These are phyloP conservation scores for Pedicia rivosa DNA, from an alignment of 2,888 invertebrate genomes.

Conservation along the genomic window DNA sequence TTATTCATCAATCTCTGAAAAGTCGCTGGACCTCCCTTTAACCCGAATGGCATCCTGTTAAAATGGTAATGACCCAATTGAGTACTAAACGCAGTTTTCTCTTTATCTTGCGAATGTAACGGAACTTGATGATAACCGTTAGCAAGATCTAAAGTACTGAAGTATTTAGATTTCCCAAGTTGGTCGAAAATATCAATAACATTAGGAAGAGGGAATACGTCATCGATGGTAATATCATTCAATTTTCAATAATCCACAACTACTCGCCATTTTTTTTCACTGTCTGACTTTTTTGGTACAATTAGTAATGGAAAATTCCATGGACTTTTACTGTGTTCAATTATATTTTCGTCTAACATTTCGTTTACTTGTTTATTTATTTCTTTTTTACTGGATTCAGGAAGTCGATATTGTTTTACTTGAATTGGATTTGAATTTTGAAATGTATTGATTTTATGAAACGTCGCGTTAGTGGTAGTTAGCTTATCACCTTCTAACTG, in stretches of 20 bases:
- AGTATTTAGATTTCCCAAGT: constrained; percentile 10
- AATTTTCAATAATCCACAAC: neutral
- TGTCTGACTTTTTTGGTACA: neutral
- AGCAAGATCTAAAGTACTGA: constrained; percentile 11
- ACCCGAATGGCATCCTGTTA: constrained; percentile 14
- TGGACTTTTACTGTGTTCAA: neutral
- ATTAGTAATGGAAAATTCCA: neutral
- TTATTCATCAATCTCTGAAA: constrained; percentile 20
- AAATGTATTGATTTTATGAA: neutral
- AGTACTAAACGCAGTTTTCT: constrained; percentile 3
- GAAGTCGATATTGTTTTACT: neutral
- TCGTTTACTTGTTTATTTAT: neutral
- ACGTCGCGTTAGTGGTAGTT: no score
- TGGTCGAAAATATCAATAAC: constrained; percentile 10
- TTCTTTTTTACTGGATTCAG: neutral
- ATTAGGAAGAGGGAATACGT: no score
- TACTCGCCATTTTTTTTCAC: neutral
- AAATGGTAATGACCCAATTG: constrained; percentile 14
- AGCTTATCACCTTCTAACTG: no score
- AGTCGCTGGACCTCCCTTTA: constrained; percentile 16
- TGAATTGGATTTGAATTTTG: neutral
- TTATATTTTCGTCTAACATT: neutral
- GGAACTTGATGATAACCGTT: constrained; percentile 4
- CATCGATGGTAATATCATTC: neutral
- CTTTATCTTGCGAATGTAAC: neutral